Base-by-base conservation (phyloP, 2,888 invertebrate genomes). In the Cerastis rubricosa region DNA sequence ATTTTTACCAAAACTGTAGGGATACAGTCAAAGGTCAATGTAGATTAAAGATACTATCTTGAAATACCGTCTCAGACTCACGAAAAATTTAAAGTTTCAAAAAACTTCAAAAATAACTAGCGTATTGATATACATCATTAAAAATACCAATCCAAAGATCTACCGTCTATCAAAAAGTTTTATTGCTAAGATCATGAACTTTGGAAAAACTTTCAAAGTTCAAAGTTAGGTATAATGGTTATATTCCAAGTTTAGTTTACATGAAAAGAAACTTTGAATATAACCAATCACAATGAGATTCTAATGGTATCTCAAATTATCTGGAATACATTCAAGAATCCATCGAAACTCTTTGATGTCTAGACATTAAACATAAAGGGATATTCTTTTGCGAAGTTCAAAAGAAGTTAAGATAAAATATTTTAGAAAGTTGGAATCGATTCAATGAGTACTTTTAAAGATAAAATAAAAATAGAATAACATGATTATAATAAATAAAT, bases 321-420 rank as follows among this genome's bases (percentile, higher is more conserved):
- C 35, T 77, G 25, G n/a, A 80, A 51, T 7, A 47, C 45, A 45
- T 51, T 79, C 61, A 71, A 71, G 59, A 40, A 45, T 51, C 71
- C 4, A 80, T 80, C 19, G 6, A 54, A 77, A 47, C 25, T 70
- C 51, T 80, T 40, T 71, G n/a, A 45, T 12, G 79, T 77, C 71
- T 71, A 80, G 61, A 79, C 51, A 64, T 47, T 65, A 19, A 40
- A 76, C 22, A 49, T 61, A 45, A 61, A 66, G 6, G 49, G 29
- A 11, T 49, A 59, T 76, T 76, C 29, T 61, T 61, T 43, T n/a
- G 22, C 43, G 40, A 79, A 71, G 45, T 71, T 69, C 25, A 63
- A 77, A 54, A 54, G n/a, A 79, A 79, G 22, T 77, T 51, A 25
- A 63, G 80, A n/a, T 35, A 35, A 43, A 51, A 25, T 51, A 22